Conservation (phyloP, 2,888 invertebrate genomes). For the Tinea semifulvella region DNA sequence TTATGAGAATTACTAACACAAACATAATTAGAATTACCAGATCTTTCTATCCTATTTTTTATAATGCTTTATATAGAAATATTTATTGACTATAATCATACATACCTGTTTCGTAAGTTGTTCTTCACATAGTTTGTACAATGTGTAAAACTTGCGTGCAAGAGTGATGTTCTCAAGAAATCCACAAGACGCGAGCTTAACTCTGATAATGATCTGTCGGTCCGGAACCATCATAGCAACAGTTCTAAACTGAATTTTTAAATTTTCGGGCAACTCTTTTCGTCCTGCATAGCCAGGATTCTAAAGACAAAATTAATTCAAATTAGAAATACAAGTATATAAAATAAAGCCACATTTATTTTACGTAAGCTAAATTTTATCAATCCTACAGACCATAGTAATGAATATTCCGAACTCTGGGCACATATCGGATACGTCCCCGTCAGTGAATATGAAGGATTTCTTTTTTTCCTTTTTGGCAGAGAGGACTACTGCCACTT, state of each 20-base stretch:
- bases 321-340: not conserved
- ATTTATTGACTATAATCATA: not conserved
- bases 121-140: conserved; percentile 97
- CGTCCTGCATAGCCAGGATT: conserved; percentile 98
- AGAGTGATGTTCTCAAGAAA: conserved; percentile 95
- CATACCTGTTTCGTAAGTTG: conserved; percentile 92
- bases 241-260: conserved; percentile 97
- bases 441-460: conserved; percentile 92
- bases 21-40: too few species aligned
- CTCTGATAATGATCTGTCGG: conserved; percentile 95
- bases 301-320: conserved; percentile 51
- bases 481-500: conserved; percentile 91
- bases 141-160: conserved; percentile 94
- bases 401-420: conserved; percentile 97
- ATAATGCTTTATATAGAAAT: too few species aligned
- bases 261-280: conserved; percentile 95
- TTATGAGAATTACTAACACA: not conserved
- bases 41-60: too few species aligned
- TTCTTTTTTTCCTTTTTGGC: conserved; percentile 95
- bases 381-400: conserved; percentile 79
- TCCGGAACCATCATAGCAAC: conserved; percentile 99
- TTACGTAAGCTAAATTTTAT: too few species aligned
- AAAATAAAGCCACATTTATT: too few species aligned
- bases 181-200: conserved; percentile 95
- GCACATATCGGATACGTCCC: conserved; percentile 91